Conservation (phyloP, 2,797 vertebrate genomes). For the Lycodopsis pacificus region DNA sequence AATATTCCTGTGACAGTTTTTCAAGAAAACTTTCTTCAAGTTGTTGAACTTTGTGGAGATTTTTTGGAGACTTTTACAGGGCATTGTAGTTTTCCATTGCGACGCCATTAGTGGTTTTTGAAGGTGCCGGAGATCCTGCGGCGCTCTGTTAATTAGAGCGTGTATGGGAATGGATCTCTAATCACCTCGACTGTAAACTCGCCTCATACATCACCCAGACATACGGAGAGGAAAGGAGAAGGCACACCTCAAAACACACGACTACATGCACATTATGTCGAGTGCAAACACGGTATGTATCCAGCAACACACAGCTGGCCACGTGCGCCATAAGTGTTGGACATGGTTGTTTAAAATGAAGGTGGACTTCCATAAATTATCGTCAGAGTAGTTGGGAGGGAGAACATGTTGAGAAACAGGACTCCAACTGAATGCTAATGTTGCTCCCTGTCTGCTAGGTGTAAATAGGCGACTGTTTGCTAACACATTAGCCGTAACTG, state of each 20-base stretch:
- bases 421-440: not conserved
- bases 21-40: constrained; percentile 31
- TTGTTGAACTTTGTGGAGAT: constrained; percentile 33
- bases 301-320: not conserved
- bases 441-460: not conserved
- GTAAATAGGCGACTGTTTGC: not conserved
- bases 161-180: constrained; percentile 67
- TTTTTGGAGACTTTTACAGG: constrained; percentile 34
- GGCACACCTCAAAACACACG: constrained; percentile 28
- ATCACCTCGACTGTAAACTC: constrained; percentile 73
- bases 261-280: constrained; percentile 28
- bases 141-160: constrained; percentile 67
- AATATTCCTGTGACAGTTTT: constrained; percentile 17
- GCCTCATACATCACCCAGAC: constrained; percentile 69
- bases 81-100: constrained; percentile 46
- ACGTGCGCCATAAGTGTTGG: too few species aligned
- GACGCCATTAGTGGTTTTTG: constrained; percentile 55
- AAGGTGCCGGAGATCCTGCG: constrained; percentile 36
- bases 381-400: not conserved
- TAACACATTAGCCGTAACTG: not conserved
- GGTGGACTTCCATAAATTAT: not conserved
- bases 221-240: constrained; percentile 22
- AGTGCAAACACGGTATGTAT: not conserved
- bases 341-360: not conserved
- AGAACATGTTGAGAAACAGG: not conserved